phyloP scores from a whole-genome alignment of 2,113 vertebrate genomes.

The Macheiramphus alcinus region DNA sequence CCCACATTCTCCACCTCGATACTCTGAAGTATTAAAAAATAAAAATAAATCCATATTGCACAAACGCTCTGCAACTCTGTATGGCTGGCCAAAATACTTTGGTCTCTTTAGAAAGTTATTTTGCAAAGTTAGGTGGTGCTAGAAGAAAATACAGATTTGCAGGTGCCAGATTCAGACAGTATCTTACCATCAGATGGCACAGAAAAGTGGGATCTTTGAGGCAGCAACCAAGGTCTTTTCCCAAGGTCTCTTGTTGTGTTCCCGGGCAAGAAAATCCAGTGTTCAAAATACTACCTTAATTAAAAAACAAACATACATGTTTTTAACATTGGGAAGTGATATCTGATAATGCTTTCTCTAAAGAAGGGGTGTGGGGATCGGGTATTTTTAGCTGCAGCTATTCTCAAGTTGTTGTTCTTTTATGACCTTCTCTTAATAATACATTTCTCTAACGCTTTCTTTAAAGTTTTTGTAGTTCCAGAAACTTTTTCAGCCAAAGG shows the following conservation, averaged over 20 bases:
- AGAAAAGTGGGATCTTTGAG: not conserved
- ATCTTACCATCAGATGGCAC: not conserved
- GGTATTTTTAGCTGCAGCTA: conserved; percentile 7
- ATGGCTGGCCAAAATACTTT: not conserved
- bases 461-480: not conserved
- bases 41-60: not conserved
- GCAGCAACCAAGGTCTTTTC: not conserved
- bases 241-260: not conserved
- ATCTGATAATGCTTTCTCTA: not conserved
- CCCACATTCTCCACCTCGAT: not conserved
- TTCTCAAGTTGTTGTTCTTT: not conserved
- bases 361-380: not conserved
- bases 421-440: not conserved
- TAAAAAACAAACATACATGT: not conserved
- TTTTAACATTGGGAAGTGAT: not conserved
- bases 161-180: not conserved
- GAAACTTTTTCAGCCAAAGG: not conserved
- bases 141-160: not conserved
- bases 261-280: not conserved
- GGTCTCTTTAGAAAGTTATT: not conserved
- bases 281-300: not conserved
- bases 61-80: not conserved
- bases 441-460: not conserved
- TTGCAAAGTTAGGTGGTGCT: not conserved
- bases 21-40: not conserved